A percentile compares a stretch with the other conserved stretches of the same genome.
Conservation (phyloP, 1,140 invertebrate species). For the Metaphire vulgaris region DNA sequence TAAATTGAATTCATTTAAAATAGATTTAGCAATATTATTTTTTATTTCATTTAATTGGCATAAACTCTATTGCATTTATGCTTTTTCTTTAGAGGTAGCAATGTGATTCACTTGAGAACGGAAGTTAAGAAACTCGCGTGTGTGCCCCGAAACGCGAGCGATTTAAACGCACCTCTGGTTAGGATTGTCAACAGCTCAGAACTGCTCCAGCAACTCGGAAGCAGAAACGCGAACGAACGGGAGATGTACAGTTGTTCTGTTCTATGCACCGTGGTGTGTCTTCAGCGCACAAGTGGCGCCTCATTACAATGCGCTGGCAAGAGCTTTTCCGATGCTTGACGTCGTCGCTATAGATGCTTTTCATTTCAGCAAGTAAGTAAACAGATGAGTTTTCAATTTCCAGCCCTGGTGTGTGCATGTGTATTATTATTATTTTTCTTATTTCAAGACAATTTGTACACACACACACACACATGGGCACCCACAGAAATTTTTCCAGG, state of each 20-base stretch:
- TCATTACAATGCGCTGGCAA: constrained; percentile 78
- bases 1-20: no score
- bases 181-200: constrained; percentile 46
- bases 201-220: constrained; percentile 54
- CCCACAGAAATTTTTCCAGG: not conserved
- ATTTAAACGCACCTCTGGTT: not conserved
- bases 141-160: not conserved
- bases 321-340: constrained; percentile 75
- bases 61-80: not conserved
- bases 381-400: not conserved
- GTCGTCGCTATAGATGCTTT: constrained; percentile 84
- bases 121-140: not conserved
- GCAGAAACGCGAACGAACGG: constrained; percentile 54
- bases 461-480: not conserved
- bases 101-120: not conserved
- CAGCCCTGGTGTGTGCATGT: not conserved
- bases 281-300: constrained; percentile 82
- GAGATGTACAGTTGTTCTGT: constrained; percentile 72
- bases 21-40: no score
- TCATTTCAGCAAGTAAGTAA: constrained; percentile 64
- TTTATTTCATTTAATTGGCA: no score
- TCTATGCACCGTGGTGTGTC: constrained; percentile 81
- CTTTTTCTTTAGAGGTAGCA: not conserved
- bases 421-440: not conserved
- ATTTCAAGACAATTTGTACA: not conserved